A percentile compares a stretch with the other conserved stretches of the same genome.
Conservation (phyloP, 2,113 vertebrate species). For the Paradisaea rubra region DNA sequence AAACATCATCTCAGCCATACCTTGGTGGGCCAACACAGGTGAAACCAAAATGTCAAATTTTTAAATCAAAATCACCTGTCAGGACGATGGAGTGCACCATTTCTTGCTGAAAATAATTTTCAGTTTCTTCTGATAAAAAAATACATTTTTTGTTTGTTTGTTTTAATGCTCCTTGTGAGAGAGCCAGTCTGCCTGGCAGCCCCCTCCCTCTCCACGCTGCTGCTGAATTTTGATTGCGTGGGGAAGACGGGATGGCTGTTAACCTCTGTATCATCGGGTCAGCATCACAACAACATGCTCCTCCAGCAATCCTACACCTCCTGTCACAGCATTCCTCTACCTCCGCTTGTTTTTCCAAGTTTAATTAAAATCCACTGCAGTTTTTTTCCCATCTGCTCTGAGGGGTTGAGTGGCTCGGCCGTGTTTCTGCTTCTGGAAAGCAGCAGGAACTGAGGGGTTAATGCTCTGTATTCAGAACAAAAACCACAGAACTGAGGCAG, state of each 20-base stretch:
- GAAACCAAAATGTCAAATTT: background rate
- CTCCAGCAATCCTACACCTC: slow-evolving; percentile 10
- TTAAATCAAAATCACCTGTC: background rate
- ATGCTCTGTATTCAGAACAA: background rate
- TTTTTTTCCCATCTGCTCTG: background rate
- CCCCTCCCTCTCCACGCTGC: background rate
- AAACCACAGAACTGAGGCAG: slow-evolving; percentile 30
- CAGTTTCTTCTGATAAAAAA: background rate
- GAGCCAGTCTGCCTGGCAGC: background rate
- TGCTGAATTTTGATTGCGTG: background rate
- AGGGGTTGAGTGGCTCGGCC: background rate
- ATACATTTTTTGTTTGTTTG: background rate
- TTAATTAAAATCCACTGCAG: slow-evolving; percentile 13
- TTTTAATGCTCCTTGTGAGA: background rate
- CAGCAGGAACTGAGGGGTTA: slow-evolving; percentile 45
- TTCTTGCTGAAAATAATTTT: background rate
- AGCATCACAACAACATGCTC: slow-evolving; percentile 5
- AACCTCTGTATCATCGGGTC: background rate
- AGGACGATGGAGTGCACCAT: rapidly evolving
- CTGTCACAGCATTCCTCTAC: slow-evolving; percentile 26
- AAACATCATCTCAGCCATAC: background rate
- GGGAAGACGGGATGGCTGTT: background rate
- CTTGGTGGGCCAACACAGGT: background rate
- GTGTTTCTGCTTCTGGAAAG: background rate
- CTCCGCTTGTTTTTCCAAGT: slow-evolving; percentile 36